phyloP scores from a whole-genome alignment of 2,113 vertebrate genomes.

The Lepus americanus region DNA sequence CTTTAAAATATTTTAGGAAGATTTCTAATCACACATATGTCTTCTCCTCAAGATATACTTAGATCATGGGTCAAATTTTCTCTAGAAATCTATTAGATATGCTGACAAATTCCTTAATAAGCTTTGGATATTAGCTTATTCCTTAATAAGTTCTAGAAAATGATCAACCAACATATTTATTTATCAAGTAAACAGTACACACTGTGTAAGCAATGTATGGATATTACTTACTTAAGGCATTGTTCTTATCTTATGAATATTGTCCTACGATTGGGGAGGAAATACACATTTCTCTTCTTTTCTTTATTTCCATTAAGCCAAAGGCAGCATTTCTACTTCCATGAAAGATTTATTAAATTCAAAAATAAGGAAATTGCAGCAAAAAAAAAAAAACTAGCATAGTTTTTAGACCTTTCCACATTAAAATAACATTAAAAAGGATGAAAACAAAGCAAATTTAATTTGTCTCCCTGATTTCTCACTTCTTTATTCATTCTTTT shows the following conservation, averaged over 20 bases:
- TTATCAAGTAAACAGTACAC: constrained; percentile 47
- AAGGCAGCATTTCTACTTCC: constrained; percentile 72
- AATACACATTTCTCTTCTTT: constrained; percentile 61
- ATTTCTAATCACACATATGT: constrained; percentile 63
- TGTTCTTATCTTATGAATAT: constrained; percentile 57
- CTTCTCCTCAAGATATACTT: constrained; percentile 55
- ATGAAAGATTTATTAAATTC: constrained; percentile 81
- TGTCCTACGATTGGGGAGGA: not conserved
- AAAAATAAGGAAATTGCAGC: constrained; percentile 75
- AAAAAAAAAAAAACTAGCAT: constrained; percentile 59
- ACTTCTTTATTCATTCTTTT: constrained; percentile 78
- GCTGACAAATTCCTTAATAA: constrained; percentile 74
- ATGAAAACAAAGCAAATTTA: constrained; percentile 81
- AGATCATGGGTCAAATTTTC: constrained; percentile 55
- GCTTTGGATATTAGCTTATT: constrained; percentile 71
- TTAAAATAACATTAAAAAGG: constrained; percentile 80
- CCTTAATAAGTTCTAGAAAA: constrained; percentile 72
- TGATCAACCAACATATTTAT: constrained; percentile 63
- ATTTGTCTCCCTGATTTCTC: constrained; percentile 78
- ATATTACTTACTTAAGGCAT: constrained; percentile 46
- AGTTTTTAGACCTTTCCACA: constrained; percentile 72
- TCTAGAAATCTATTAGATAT: constrained; percentile 68
- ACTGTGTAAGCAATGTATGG: not conserved
- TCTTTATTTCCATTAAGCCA: constrained; percentile 69
- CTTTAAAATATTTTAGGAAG: constrained; percentile 61